Evolutionary conservation across 2,113 vertebrate genomes (phyloP).

Genomic region (Paedocypris sp.): DNA sequence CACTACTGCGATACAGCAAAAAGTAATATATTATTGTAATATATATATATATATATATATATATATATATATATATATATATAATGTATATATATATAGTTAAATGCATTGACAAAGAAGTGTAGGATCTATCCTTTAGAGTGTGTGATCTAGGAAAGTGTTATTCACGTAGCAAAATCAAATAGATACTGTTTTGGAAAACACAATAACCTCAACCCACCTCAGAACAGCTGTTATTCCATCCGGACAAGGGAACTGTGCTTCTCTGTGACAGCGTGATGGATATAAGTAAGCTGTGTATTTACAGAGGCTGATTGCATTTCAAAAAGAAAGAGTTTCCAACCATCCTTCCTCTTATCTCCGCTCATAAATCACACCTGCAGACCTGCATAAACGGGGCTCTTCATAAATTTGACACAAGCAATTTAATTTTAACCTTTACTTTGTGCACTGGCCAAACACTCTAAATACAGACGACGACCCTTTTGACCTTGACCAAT

Average conservation of each 20-base stretch:
- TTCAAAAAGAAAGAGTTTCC: slow-evolving; percentile 64
- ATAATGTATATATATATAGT: no score
- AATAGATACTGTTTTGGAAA: slow-evolving; percentile 5
- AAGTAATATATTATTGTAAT: no score
- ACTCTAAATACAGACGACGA: slow-evolving; percentile 53
- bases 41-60: no score
- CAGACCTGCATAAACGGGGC: slow-evolving; percentile 57
- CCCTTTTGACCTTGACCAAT: slow-evolving; percentile 55
- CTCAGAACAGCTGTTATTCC: slow-evolving; percentile 56
- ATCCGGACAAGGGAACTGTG: slow-evolving; percentile 52
- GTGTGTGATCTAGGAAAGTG: neutral
- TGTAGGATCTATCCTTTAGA: no score
- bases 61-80: no score
- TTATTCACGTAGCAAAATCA: slow-evolving; percentile 4
- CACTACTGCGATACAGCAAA: no score
- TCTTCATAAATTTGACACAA: slow-evolving; percentile 42
- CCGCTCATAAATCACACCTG: slow-evolving; percentile 63
- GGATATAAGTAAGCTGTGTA: slow-evolving; percentile 65
- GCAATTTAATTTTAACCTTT: slow-evolving; percentile 67
- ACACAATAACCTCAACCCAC: slow-evolving; percentile 24
- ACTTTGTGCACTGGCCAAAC: slow-evolving; percentile 55
- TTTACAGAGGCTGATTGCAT: slow-evolving; percentile 64
- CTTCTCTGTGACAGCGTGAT: slow-evolving; percentile 63
- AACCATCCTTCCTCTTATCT: slow-evolving; percentile 59
- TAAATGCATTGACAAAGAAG: no score